A percentile compares a stretch with the other conserved stretches of the same genome.
Conservation (phyloP, 2,888 invertebrate genomes). For the Epiblema foenella region DNA sequence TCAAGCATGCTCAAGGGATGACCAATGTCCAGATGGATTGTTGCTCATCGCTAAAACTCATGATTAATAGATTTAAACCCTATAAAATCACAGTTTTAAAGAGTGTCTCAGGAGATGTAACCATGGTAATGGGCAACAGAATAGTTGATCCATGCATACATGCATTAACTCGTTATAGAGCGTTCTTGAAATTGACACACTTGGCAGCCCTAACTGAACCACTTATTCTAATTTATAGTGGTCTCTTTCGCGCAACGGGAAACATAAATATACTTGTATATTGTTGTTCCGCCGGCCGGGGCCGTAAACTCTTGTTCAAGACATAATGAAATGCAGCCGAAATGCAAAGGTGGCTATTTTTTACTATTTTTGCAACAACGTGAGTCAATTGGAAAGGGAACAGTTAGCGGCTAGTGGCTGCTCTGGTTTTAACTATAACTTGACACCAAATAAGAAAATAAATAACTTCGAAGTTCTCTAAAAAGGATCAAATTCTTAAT, state of each 20-base stretch:
- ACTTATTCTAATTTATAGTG: constrained; percentile 44
- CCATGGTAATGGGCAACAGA: no score
- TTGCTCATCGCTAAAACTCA: no score
- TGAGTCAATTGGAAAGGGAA: background rate
- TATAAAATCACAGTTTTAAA: no score
- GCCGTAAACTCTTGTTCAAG: constrained; percentile 23
- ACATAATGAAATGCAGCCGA: constrained; percentile 28
- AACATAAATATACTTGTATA: constrained; percentile 40
- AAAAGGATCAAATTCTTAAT: no score
- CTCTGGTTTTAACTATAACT: background rate
- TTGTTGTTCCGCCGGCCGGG: constrained; percentile 28
- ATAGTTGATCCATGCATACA: no score
- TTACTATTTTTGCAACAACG: constrained; percentile 6
- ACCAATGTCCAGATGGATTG: no score
- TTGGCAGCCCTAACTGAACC: constrained; percentile 38
- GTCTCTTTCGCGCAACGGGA: constrained; percentile 38
- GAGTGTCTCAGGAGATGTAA: no score
- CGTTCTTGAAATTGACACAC: constrained; percentile 21
- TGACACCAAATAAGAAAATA: no score
- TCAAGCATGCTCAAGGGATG: no score
- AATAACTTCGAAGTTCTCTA: no score
- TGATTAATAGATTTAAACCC: no score
- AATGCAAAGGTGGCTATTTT: constrained; percentile 23
- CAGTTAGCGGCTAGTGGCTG: background rate
- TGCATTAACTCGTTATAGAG: background rate